phyloP scores from a whole-genome alignment of 1,140 invertebrate genomes.

The Mactra quadrangularis region DNA sequence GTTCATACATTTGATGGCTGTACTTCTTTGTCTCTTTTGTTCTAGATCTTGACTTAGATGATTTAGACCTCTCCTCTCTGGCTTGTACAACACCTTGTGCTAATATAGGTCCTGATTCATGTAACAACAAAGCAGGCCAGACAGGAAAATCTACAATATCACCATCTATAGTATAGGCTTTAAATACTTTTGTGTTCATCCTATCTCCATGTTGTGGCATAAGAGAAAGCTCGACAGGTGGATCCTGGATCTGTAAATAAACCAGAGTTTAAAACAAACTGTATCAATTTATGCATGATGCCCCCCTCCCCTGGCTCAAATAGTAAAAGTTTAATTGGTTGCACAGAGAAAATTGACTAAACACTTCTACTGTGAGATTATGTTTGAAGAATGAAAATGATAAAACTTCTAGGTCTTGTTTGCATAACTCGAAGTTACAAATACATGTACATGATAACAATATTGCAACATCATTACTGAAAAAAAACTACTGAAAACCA shows the following conservation, averaged over 20 bases:
- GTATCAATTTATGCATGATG: no score
- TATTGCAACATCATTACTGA: no score
- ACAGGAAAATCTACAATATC: slow-evolving; percentile 23
- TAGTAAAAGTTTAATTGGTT: no score
- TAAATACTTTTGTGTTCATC: slow-evolving; percentile 1
- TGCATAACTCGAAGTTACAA: no score
- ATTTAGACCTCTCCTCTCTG: background rate
- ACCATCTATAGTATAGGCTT: slow-evolving; percentile 13
- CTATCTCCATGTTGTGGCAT: background rate
- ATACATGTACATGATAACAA: no score
- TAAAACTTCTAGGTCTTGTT: no score
- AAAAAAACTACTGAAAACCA: no score
- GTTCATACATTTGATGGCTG: background rate
- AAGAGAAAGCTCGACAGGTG: slow-evolving; percentile 3
- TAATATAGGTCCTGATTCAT: background rate
- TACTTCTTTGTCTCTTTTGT: background rate
- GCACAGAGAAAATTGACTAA: no score
- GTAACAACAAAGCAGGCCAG: slow-evolving; percentile 29
- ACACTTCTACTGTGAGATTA: no score
- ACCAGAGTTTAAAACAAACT: no score
- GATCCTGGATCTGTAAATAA: slow-evolving; percentile 26
- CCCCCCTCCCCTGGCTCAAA: no score
- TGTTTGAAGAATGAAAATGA: no score
- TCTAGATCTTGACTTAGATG: background rate
- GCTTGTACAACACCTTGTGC: slow-evolving; percentile 25